Conservation (phyloP, 1,140 invertebrate genomes). For the Caenorhabditis remanei region DNA sequence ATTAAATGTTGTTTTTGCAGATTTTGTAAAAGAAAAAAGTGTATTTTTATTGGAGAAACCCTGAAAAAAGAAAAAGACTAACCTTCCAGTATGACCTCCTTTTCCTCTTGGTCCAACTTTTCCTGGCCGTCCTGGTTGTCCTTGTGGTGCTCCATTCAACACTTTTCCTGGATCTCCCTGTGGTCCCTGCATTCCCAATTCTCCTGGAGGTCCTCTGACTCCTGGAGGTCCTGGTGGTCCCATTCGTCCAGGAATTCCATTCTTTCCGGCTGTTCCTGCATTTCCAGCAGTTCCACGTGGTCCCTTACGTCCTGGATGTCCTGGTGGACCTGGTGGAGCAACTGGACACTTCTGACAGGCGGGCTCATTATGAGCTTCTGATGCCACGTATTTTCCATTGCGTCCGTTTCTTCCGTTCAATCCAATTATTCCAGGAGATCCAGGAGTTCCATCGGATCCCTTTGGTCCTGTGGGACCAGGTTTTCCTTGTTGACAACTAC, state of each 20-base stretch:
- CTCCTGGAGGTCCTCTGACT: conserved; percentile 71
- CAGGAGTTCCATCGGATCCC: conserved; percentile 53
- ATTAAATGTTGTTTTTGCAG: not conserved
- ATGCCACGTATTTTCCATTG: conserved; percentile 58
- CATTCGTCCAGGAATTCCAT: conserved; percentile 69
- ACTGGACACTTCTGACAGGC: conserved; percentile 63
- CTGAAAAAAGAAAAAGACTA: not conserved
- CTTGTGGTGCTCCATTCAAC: conserved; percentile 74
- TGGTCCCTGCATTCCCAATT: conserved; percentile 70
- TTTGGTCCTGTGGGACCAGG: conserved; percentile 59
- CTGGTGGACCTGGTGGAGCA: conserved; percentile 68
- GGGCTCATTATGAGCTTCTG: conserved; percentile 39
- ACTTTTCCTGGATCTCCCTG: conserved; percentile 73
- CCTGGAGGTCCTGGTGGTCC: conserved; percentile 72
- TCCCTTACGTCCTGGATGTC: conserved; percentile 73
- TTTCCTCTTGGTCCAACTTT: conserved; percentile 56
- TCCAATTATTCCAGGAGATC: conserved; percentile 55
- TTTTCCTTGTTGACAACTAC: conserved; percentile 62
- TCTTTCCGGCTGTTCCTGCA: conserved; percentile 66
- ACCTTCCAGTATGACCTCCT: conserved; percentile 57
- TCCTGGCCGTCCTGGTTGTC: conserved; percentile 67
- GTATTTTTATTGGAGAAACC: not conserved
- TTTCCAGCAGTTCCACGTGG: conserved; percentile 64
- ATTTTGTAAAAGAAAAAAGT: not conserved
- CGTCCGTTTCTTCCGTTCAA: conserved; percentile 57